These are phyloP conservation scores for Xestoiulus laeticollis DNA, from an alignment of 2,888 invertebrate genomes.

Conservation along the genomic window DNA sequence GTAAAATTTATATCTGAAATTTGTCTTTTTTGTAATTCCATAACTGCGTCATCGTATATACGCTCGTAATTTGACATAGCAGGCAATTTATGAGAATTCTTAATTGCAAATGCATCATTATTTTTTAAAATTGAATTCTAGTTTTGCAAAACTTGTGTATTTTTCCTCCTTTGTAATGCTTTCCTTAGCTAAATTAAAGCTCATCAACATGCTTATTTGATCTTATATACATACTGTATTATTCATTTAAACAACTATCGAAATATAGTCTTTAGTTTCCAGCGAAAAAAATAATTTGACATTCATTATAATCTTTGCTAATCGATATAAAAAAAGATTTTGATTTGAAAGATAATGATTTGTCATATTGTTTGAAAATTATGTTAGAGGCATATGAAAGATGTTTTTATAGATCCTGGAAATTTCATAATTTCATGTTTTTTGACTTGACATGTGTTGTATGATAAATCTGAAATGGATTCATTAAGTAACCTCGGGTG, in stretches of 20 bases:
- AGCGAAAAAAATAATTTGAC: background rate
- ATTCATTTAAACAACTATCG: background rate
- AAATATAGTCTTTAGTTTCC: background rate
- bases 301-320: background rate
- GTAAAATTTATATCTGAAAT: background rate
- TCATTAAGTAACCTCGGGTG: no score
- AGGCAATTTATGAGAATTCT: background rate
- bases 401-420: no score
- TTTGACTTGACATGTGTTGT: no score
- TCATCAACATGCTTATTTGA: background rate
- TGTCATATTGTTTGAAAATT: no score
- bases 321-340: no score
- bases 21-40: background rate
- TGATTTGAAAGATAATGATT: no score
- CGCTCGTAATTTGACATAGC: no score
- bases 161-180: background rate
- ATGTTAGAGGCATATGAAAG: no score
- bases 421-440: no score
- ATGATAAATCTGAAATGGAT: no score
- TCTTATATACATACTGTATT: no score
- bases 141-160: background rate
- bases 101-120: constrained; percentile 12
- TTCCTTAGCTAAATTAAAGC: background rate
- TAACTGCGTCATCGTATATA: background rate
- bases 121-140: background rate